Percentiles rank a stretch among this genome's conserved stretches.
These are phyloP conservation scores for Cottus gobio DNA, from an alignment of 2,113 vertebrate species.

Conservation along the genomic window DNA sequence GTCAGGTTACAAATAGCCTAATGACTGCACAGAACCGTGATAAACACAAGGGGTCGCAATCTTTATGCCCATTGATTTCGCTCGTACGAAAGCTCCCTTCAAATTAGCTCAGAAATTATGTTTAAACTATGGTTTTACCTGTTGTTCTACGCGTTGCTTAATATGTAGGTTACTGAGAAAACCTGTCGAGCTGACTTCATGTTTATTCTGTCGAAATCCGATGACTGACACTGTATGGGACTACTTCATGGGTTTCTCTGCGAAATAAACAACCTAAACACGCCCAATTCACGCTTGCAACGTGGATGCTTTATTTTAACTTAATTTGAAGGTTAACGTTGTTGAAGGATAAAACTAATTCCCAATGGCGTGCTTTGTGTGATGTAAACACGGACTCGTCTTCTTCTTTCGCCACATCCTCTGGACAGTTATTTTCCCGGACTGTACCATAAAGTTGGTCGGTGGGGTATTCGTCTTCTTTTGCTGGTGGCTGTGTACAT, in stretches of 20 bases:
- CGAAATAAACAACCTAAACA: neutral
- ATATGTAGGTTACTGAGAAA: neutral
- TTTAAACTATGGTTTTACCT: slow-evolving; percentile 3
- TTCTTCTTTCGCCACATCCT: slow-evolving; percentile 42
- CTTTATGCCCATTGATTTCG: neutral
- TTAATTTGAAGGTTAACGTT: neutral
- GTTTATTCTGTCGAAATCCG: neutral
- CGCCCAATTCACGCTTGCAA: no score
- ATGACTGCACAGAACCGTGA: neutral
- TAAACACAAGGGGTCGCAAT: slow-evolving; percentile 62
- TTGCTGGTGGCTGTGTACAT: fast-evolving
- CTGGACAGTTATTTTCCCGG: slow-evolving; percentile 74
- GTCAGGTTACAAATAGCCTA: neutral
- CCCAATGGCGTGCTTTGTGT: neutral
- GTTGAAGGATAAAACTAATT: neutral
- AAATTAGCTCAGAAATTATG: slow-evolving; percentile 43
- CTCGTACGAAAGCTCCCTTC: slow-evolving; percentile 40
- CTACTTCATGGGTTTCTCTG: neutral
- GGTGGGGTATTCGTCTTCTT: slow-evolving; percentile 40
- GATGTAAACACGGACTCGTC: neutral
- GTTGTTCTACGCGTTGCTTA: neutral
- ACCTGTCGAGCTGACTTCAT: neutral
- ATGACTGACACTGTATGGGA: neutral
- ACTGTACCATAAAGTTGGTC: slow-evolving; percentile 78
- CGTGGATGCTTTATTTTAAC: neutral